Conservation (phyloP, 2,113 vertebrate species). For the Lethenteron reissneri region DNA sequence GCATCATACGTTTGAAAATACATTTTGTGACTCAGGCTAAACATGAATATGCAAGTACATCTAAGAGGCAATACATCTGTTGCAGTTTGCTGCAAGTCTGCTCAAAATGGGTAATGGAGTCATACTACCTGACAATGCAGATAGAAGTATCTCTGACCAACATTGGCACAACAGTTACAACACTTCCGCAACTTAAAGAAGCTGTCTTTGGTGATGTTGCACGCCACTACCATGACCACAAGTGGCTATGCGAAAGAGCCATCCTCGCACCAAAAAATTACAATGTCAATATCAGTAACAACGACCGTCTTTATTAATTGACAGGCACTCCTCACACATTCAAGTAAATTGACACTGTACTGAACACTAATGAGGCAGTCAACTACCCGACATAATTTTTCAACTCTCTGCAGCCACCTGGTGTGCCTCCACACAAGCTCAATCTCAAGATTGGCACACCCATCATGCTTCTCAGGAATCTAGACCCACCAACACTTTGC, state of each 20-base stretch:
- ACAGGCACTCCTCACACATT: background rate
- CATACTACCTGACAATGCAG: too few relatives aligned
- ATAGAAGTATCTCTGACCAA: background rate
- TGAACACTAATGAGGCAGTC: background rate
- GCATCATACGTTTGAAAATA: too few relatives aligned
- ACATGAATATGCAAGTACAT: too few relatives aligned
- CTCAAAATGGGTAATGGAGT: background rate
- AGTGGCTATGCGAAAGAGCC: conserved; percentile 4
- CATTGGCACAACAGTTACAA: background rate
- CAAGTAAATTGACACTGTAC: background rate
- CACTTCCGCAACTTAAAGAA: background rate
- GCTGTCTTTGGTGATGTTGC: background rate
- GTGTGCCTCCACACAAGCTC: conserved; percentile 1
- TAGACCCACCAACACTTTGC: background rate
- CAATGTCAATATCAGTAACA: background rate
- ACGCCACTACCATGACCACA: background rate
- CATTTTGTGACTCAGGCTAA: too few relatives aligned
- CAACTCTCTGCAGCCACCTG: background rate
- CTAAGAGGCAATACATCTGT: background rate
- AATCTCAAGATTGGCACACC: background rate
- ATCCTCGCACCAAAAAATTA: background rate
- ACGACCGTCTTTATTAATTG: too few relatives aligned
- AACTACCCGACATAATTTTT: background rate
- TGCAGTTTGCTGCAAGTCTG: conserved; percentile 1
- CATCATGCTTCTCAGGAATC: too few relatives aligned